Conservation (phyloP, 2,113 vertebrate species). For the Azemiops feae region DNA sequence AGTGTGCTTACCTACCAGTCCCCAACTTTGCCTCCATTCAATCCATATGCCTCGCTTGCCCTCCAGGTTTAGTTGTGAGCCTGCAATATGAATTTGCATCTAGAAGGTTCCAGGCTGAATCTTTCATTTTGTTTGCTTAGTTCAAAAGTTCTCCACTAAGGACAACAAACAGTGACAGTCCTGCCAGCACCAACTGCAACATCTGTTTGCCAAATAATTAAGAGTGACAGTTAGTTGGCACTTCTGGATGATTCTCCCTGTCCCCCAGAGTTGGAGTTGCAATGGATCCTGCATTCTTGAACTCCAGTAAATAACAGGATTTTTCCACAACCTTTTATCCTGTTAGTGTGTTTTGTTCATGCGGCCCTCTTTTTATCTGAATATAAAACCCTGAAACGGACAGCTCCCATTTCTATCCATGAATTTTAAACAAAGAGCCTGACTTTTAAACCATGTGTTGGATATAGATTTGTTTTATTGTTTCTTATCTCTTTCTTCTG, state of each 20-base stretch:
- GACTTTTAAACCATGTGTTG: neutral
- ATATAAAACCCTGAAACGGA: constrained; percentile 3
- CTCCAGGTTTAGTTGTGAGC: neutral
- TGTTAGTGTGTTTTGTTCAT: neutral
- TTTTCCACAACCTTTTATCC: constrained; percentile 40
- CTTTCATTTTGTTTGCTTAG: neutral
- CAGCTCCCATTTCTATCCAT: neutral
- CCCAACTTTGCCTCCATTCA: no score
- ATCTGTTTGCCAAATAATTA: constrained; percentile 54
- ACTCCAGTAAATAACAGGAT: constrained; percentile 34
- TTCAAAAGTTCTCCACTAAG: neutral
- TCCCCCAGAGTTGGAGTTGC: constrained; percentile 41
- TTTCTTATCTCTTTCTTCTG: constrained; percentile 25
- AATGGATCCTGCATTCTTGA: constrained; percentile 53
- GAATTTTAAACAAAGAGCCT: constrained; percentile 13
- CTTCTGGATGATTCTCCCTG: constrained; percentile 44
- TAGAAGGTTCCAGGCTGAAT: neutral
- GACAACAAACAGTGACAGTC: constrained; percentile 19
- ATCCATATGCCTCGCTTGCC: no score
- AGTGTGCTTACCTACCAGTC: neutral
- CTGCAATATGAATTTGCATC: neutral
- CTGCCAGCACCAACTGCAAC: constrained; percentile 40
- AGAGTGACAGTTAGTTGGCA: constrained; percentile 52
- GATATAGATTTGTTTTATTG: constrained; percentile 22
- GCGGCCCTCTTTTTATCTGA: constrained; percentile 27